Evolutionary conservation across 1,140 invertebrate species (phyloP), one percentile per base, ranked within the genome.

Genomic region (Heliothis virescens): DNA sequence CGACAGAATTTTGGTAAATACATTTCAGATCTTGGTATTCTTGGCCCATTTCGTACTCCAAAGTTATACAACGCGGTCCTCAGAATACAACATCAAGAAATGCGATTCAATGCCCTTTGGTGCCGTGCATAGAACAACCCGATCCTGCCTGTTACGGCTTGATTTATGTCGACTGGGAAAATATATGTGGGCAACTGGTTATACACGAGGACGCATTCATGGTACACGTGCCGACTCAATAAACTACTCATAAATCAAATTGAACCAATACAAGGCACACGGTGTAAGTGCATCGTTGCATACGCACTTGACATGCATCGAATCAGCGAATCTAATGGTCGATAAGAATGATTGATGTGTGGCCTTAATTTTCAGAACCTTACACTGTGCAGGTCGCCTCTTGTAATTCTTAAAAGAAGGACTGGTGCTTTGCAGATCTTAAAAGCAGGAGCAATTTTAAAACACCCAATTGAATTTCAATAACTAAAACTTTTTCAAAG

Each of bases 191-290:
- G 50, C 77, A 75, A 80, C 57, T 65, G 63, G 48, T 29, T 53
- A 73, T 75, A 72, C 79, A 84, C 74, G 78, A 80, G 80, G 80
- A 75, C 71, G 71, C 60, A 26, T 41, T 78, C 55, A 47, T 12
- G n/a, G 3, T 79, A 62, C 82, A 85, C 82, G 84, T 85, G 83
- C 67, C 59, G 75, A 41, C 52, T 67, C 69, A 81, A 65, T 80
- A 83, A 75, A 60, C 69, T 47, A 72, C 62, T 50, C 53, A 80
- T 85, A 83, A 83, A 83, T 83, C 72, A 77, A 55, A 79, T 81
- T 79, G 81, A 65, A 73, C 63, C 79, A 80, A 83, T 83, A 74
- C 57, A 34, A 79, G 50, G 59, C 53, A 53, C 53, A 60, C 60
- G 76, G 50, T 53, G 55, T 65, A 55, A 79, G 65, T 82, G 81